phyloP scores from a whole-genome alignment of 2,797 vertebrate species.

The Cossypha dichroa region DNA sequence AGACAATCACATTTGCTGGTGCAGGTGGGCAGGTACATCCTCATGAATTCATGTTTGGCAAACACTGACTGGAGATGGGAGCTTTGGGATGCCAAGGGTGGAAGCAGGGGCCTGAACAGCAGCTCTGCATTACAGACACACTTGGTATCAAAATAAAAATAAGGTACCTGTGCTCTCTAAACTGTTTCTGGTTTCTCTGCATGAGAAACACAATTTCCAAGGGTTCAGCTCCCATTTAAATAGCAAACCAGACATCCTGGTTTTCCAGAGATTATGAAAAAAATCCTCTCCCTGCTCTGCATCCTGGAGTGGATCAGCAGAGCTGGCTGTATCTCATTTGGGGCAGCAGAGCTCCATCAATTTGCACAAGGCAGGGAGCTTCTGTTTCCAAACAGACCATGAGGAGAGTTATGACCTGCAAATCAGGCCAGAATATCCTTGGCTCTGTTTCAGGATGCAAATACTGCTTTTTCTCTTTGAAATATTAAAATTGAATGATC shows the following conservation, averaged over 20 bases:
- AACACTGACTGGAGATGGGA: background rate
- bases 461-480: constrained; percentile 28
- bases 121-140: background rate
- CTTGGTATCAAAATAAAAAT: background rate
- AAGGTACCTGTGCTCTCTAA: background rate
- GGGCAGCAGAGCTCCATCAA: constrained; percentile 20
- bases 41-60: background rate
- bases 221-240: background rate
- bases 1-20: background rate
- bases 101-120: background rate
- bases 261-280: background rate
- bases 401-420: constrained; percentile 36
- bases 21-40: background rate
- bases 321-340: background rate
- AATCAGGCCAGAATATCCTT: constrained; percentile 53
- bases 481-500: constrained; percentile 58
- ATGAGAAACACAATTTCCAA: background rate
- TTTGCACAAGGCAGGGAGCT: constrained; percentile 38
- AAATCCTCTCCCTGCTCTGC: background rate
- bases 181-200: background rate
- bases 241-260: background rate
- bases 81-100: background rate
- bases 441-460: constrained; percentile 50
- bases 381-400: constrained; percentile 57
- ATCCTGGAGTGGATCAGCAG: background rate